Evolutionary conservation across 2,888 invertebrate species (phyloP).

Genomic region (Tetranychus truncatus): DNA sequence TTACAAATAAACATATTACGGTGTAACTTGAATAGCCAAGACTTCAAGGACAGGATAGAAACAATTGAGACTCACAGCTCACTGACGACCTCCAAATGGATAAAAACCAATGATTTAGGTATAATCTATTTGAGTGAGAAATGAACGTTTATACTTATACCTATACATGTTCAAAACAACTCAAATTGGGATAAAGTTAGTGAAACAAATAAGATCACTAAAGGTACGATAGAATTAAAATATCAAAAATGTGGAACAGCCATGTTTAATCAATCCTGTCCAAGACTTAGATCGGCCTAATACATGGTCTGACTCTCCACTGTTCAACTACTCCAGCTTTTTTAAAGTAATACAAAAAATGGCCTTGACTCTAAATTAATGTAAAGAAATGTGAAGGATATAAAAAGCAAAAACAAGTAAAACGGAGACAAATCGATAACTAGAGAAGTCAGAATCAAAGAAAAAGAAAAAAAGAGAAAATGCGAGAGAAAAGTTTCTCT

Average conservation of each 20-base stretch:
- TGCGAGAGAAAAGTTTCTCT: background rate
- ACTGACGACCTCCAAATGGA: background rate
- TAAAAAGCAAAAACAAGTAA: background rate
- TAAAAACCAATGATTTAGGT: background rate
- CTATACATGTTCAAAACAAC: background rate
- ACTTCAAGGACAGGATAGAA: background rate
- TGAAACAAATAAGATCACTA: too few relatives aligned
- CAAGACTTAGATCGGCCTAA: background rate
- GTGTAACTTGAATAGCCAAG: background rate
- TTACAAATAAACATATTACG: background rate
- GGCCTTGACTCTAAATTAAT: background rate
- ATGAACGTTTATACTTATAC: too few relatives aligned
- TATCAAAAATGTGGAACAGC: background rate
- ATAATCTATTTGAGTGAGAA: background rate
- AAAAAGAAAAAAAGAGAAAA: background rate
- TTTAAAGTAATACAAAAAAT: background rate
- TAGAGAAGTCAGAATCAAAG: background rate
- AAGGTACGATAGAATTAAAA: too few relatives aligned
- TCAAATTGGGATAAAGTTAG: background rate
- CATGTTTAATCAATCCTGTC: background rate
- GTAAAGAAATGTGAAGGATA: background rate
- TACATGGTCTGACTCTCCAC: background rate
- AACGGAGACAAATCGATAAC: background rate
- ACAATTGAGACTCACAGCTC: conserved; percentile 1
- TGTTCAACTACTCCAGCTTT: background rate